Base-by-base conservation (phyloP, 2,888 invertebrate species). In the Nowickia ferox region DNA sequence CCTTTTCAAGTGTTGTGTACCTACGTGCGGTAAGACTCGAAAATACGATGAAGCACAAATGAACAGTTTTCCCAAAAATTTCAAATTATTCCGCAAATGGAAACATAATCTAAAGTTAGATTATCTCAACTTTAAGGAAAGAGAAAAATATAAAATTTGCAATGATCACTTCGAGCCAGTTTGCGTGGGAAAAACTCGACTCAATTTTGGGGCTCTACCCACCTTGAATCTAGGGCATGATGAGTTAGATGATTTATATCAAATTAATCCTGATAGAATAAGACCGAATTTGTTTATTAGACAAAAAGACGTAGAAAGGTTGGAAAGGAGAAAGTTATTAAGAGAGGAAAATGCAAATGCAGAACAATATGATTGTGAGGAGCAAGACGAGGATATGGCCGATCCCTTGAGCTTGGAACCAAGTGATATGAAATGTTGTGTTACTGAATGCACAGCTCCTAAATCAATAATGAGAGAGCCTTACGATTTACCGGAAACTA, bases 51-150 rank as follows among this genome's bases (percentile, higher is more conserved):
- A 91, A 30, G 91, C 89, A 1, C 92, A 92, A 79, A 89, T 91
- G 90, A 92, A 91, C 68, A 92, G 92, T 78, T 91, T 91, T 42
- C 91, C 91, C 46, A 92, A 92, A 76, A 89, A 90, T 65, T 72
- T 87, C 0, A 69, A 80, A 9, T 75, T 89, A 8, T 91, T 91
- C 61, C 84, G 89, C 44, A 89, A 89, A 22, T 91, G 91, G 91
- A 89, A 89, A 9, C 91, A 91, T 74, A 91, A 91, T 81, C 87
- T 91, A 0, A 90, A 90, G 0, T 77, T 91, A 30, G 90, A 91
- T 0, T 88, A 90, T 63, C 85, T 92, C 0, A 87, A 88, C 40
- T 92, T 91, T 48, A 89, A 88, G 51, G 91, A 92, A 42, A 90
- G 91, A 10, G 91, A 92, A 15, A 90, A 89, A 65, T 92, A 91